Evolutionary conservation across 2,797 vertebrate genomes (phyloP), one percentile per base, ranked within the genome.

Genomic region (Discoglossus pictus): DNA sequence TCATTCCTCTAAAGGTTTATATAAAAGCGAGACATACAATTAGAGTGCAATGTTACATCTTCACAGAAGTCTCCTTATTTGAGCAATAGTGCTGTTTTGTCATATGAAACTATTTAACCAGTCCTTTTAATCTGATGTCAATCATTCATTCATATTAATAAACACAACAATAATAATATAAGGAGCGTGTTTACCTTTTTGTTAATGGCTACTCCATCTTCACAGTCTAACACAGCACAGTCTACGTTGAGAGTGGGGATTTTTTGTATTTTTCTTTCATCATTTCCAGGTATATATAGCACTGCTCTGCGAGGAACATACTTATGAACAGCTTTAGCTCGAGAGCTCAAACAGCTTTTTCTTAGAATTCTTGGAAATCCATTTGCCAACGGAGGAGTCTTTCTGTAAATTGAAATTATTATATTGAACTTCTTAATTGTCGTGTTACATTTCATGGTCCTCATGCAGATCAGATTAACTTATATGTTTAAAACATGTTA

Each of bases 101-200:
- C n/a, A n/a, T n/a, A n/a, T n/a, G n/a, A n/a, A n/a, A n/a, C n/a
- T n/a, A n/a, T n/a, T n/a, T n/a, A n/a, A n/a, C n/a, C n/a, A n/a
- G n/a, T 31, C 4, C 27, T 31, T 31, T 31, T 4, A 4, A 31
- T 8, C 27, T 31, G 27, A 31, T 31, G 8, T 4, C 27, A 4
- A 31, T 31, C 4, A 4, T 31, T 4, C 4, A 31, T 31, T 31
- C 27, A 31, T 31, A 4, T 4, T 31, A 31, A 4, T 31, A 31
- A 31, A 31, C 4, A 31, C 8, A 31, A 9, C 11, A 36, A 64
- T 17, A 23, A 24, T 16, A 38, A 42, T n/a, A n/a, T n/a, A n/a
- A n/a, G n/a, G n/a, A n/a, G n/a, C n/a, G n/a, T n/a, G n/a, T 38
- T 77, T 89, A 98, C 95, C 94, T 99, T 99, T 82, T 92, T 94